Percentiles rank a stretch among this genome's conserved stretches.
Evolutionary conservation across 2,797 vertebrate species (phyloP).

Genomic region (Rhabdophis nuchalis): DNA sequence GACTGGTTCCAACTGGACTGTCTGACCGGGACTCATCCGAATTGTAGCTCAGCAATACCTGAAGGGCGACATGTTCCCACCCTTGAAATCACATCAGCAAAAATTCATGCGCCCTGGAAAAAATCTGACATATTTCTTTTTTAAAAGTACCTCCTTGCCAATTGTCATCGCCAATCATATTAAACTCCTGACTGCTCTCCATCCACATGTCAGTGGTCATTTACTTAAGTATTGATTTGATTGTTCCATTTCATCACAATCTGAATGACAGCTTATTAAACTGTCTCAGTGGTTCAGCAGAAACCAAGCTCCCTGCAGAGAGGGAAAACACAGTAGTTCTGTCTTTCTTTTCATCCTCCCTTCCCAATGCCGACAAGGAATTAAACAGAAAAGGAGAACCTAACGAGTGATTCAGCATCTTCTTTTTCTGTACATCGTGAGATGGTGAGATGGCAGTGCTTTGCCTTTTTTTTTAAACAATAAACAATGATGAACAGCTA

Average conservation of each 20-base stretch:
- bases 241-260: conserved; percentile 36
- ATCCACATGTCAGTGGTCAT: conserved; percentile 27
- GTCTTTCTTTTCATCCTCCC: conserved; percentile 17
- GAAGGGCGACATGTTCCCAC: neutral
- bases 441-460: neutral
- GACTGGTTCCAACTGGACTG: neutral
- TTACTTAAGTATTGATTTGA: conserved; percentile 51
- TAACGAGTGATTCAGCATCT: neutral
- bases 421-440: neutral
- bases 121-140: neutral
- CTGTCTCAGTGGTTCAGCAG: neutral
- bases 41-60: neutral
- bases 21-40: neutral
- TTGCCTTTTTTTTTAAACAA: neutral
- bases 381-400: neutral
- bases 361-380: neutral
- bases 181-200: conserved; percentile 36
- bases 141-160: neutral
- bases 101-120: neutral
- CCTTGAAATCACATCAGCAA: neutral
- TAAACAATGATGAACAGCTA: neutral
- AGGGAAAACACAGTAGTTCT: neutral
- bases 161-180: conserved; percentile 29
- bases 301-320: conserved; percentile 14
- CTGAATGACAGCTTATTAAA: conserved; percentile 37